These are phyloP conservation scores for Bombyx mandarina DNA, from an alignment of 1,140 invertebrate genomes.

Conservation along the genomic window DNA sequence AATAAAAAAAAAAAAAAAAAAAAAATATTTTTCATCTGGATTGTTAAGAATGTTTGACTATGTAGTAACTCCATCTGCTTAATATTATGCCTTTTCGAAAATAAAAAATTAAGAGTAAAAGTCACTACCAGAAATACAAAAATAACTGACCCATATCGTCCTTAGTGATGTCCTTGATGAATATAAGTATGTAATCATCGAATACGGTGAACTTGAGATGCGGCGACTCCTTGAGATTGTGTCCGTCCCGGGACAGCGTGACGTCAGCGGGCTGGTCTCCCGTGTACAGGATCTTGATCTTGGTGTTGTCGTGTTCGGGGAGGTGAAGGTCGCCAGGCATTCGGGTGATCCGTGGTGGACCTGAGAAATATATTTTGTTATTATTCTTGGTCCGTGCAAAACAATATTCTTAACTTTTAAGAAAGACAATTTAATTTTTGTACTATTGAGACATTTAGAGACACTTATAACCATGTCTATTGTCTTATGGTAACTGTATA, in stretches of 20 bases:
- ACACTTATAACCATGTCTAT: background rate
- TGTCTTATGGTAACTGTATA: slow-evolving; percentile 13
- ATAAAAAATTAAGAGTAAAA: no score
- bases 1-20: no score
- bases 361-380: slow-evolving; percentile 44
- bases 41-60: no score
- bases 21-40: no score
- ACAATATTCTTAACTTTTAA: background rate
- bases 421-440: background rate
- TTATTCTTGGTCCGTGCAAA: no score
- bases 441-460: background rate
- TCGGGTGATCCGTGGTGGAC: slow-evolving; percentile 93
- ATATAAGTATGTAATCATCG: slow-evolving; percentile 96
- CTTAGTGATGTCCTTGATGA: slow-evolving; percentile 89
- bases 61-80: no score
- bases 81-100: no score
- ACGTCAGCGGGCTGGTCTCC: slow-evolving; percentile 95
- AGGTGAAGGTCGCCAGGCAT: slow-evolving; percentile 91
- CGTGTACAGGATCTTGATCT: slow-evolving; percentile 93
- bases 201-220: slow-evolving; percentile 95
- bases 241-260: slow-evolving; percentile 86
- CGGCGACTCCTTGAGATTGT: slow-evolving; percentile 79
- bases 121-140: no score
- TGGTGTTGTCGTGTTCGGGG: slow-evolving; percentile 94
- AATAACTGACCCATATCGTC: slow-evolving; percentile 80